phyloP scores from a whole-genome alignment of 2,888 invertebrate genomes.

The Metallyticus violacea region DNA sequence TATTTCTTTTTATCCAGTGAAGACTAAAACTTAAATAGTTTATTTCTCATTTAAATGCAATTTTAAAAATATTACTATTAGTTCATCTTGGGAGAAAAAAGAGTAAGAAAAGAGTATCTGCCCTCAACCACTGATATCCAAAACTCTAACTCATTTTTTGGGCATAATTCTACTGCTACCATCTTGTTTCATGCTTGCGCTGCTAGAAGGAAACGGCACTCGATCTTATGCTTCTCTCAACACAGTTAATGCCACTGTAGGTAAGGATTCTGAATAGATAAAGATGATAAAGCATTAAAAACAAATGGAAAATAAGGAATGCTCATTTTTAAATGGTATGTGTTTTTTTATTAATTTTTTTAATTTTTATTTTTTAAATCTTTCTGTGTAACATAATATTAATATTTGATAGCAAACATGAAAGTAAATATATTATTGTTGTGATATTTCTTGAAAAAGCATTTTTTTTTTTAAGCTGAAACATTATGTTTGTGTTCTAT shows the following conservation, averaged over 20 bases:
- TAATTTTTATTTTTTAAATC: too few relatives aligned
- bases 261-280: constrained; percentile 42
- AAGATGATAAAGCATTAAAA: not conserved
- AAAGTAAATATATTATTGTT: too few relatives aligned
- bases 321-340: not conserved
- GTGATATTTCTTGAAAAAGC: too few relatives aligned
- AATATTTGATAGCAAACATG: not conserved
- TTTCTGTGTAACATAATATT: not conserved
- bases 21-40: not conserved
- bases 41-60: not conserved
- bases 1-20: not conserved
- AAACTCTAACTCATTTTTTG: not conserved
- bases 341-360: too few relatives aligned
- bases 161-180: constrained; percentile 5
- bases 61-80: not conserved
- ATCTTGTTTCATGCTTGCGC: constrained; percentile 33
- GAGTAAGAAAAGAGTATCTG: not conserved
- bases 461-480: too few relatives aligned
- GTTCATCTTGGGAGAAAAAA: not conserved
- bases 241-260: constrained; percentile 51
- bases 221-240: constrained; percentile 57
- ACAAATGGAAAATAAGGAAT: not conserved
- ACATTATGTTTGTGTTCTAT: too few relatives aligned
- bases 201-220: constrained; percentile 49
- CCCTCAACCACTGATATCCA: not conserved